Evolutionary conservation across 2,797 vertebrate genomes (phyloP), one percentile per base, ranked within the genome.

Genomic region (Lacerta viridis): DNA sequence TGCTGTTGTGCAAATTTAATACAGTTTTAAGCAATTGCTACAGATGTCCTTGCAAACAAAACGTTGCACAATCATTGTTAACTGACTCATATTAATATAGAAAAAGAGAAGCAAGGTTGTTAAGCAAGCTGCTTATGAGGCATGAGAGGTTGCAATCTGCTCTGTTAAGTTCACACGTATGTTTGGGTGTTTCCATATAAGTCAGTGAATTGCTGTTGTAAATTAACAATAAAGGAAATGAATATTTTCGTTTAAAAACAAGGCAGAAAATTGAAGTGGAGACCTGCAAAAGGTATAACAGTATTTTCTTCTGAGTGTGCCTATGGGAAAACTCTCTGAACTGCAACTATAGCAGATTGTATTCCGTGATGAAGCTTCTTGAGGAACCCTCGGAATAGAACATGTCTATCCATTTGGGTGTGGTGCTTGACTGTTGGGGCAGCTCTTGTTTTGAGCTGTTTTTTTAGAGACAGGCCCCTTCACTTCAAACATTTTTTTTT

Each of bases 111-210:
- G 61, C 1, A 2, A 64, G 61, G 61, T 25, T 29, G 27, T 25
- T 76, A 9, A 76, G 74, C 74, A 76, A 76, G 39, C 20, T 39
- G 36, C 20, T 76, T 23, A 20, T 33, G 20, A 41, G 36, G 36
- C 36, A 41, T 10, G 41, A 85, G 72, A 74, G 89, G 27, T 83
- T 80, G 41, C 7, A n/a, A 3, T 89, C 1, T 72, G 55, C 50
- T 66, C 80, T 85, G 15, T 76, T 76, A 87, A 41, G 29, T 74
- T 84, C 20, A 85, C 7, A 36, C 84, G 81, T 7, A 33, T 86
- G 89, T 88, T 77, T 68, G 83, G 36, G 55, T 61, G 84, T 13
- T 83, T 92, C 71, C 64, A 75, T 83, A 91, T 68, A 91, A 90
- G 90, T 85, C 61, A 50, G 1, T 66, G 59, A 79, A 18, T 4